Percentiles rank a stretch among this genome's conserved stretches.
Conservation (phyloP, 2,888 invertebrate species). For the Leistus spinibarbis region DNA sequence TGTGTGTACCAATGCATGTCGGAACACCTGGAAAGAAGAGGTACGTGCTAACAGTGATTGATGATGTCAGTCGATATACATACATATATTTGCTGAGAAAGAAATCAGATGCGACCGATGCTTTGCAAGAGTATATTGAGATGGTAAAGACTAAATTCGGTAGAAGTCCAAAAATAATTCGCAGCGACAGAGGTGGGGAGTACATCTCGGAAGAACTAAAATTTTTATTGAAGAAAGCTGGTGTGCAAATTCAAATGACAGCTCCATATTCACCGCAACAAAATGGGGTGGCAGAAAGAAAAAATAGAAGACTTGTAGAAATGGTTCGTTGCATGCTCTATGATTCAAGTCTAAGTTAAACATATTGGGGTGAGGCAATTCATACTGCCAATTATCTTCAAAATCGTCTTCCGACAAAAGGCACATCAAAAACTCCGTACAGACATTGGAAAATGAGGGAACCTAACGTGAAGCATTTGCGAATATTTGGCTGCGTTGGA, state of each 20-base stretch:
- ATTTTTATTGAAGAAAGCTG: too few relatives aligned
- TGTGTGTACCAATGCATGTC: constrained; percentile 49
- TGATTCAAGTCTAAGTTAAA: neutral
- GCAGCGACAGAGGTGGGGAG: too few relatives aligned
- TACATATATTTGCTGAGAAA: constrained; percentile 42
- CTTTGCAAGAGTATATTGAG: constrained; percentile 39
- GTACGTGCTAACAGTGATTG: constrained; percentile 47
- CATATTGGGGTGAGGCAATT: neutral
- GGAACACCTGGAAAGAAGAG: constrained; percentile 43
- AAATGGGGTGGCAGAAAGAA: constrained; percentile 43
- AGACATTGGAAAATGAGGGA: too few relatives aligned
- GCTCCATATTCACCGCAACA: too few relatives aligned
- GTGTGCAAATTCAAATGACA: too few relatives aligned
- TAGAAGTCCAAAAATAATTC: too few relatives aligned
- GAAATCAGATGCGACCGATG: constrained; percentile 43
- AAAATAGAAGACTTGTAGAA: neutral
- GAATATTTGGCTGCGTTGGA: too few relatives aligned
- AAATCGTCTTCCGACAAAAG: too few relatives aligned
- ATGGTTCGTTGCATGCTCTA: neutral
- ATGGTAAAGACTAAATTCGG: constrained; percentile 36
- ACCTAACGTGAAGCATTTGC: too few relatives aligned
- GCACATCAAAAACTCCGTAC: too few relatives aligned
- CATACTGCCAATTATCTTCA: too few relatives aligned
- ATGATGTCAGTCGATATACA: constrained; percentile 47
- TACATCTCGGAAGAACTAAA: too few relatives aligned